Percentiles rank a stretch among this genome's conserved stretches.
These are phyloP conservation scores for Psittacula derbiana DNA, from an alignment of 2,797 vertebrate genomes.

Conservation along the genomic window DNA sequence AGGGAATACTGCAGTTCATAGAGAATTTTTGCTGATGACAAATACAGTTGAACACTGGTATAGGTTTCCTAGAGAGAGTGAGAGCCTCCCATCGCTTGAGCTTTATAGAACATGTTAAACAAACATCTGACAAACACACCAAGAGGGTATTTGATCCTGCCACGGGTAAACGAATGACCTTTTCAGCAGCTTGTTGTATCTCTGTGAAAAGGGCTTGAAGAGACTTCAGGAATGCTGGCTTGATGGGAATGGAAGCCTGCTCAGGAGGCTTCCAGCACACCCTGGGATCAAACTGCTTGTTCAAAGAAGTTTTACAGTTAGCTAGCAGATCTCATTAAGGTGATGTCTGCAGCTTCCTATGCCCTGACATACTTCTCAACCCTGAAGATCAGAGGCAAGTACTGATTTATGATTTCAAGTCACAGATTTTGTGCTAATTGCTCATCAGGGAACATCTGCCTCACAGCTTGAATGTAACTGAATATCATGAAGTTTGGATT, in stretches of 20 bases:
- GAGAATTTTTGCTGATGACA: background rate
- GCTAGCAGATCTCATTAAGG: constrained; percentile 17
- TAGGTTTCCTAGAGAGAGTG: background rate
- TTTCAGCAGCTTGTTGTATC: background rate
- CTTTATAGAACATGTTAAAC: background rate
- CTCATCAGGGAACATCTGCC: constrained; percentile 35
- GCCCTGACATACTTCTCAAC: background rate
- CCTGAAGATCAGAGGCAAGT: constrained; percentile 19
- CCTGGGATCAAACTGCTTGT: background rate
- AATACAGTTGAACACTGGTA: background rate
- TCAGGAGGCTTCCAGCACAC: background rate
- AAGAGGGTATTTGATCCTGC: background rate
- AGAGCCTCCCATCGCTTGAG: background rate
- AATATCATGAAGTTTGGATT: background rate
- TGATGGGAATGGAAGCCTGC: background rate
- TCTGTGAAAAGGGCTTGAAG: background rate
- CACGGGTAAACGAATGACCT: background rate
- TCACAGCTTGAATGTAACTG: constrained; percentile 29
- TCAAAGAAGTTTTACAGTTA: background rate
- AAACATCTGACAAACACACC: background rate
- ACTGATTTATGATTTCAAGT: background rate
- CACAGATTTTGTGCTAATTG: constrained; percentile 57
- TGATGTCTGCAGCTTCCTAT: background rate
- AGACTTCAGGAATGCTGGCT: background rate
- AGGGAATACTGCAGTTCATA: background rate